Evolutionary conservation across 2,797 vertebrate genomes (phyloP), one percentile per base, ranked within the genome.

Genomic region (Macropodus opercularis): DNA sequence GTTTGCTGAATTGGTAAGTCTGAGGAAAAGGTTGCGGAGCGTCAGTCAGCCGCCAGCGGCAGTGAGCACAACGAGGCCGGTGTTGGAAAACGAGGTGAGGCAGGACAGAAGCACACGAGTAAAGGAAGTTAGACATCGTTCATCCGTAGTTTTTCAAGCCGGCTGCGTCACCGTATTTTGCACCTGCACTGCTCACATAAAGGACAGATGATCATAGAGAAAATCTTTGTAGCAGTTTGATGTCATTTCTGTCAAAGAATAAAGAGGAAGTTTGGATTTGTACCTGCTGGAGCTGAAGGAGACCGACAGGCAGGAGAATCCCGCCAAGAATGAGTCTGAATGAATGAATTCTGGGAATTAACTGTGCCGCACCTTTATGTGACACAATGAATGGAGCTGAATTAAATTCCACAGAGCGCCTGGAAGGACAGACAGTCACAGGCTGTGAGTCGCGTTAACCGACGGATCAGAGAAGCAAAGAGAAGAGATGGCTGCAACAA

Each of bases 31-130:
- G 49, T 10, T 64, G 66, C 29, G 26, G 55, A 15, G 53, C 63
- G 71, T 77, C 80, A 72, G 56, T 75, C 75, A 79, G 67, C 64
- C 7, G 50, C 81, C 75, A 52, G 48, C 49, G 18, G 54, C 55
- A n/a, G n/a, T 54, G 18, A 26, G 50, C n/a, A n/a, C n/a, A n/a
- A n/a, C n/a, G n/a, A n/a, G n/a, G n/a, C n/a, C n/a, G n/a, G n/a
- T n/a, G n/a, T n/a, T n/a, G n/a, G n/a, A n/a, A n/a, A n/a, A n/a
- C n/a, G 50, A 70, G 13, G 32, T 47, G 73, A 70, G 72, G n/a
- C n/a, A n/a, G n/a, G n/a, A n/a, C n/a, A n/a, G n/a, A n/a, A n/a
- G n/a, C n/a, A n/a, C n/a, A n/a, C n/a, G n/a, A n/a, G n/a, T n/a
- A n/a, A n/a, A n/a, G n/a, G n/a, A n/a, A n/a, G n/a, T n/a, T n/a